Conservation (phyloP, 37 sponge, comb jelly and placozoan species). For the Halichondria panicea region DNA sequence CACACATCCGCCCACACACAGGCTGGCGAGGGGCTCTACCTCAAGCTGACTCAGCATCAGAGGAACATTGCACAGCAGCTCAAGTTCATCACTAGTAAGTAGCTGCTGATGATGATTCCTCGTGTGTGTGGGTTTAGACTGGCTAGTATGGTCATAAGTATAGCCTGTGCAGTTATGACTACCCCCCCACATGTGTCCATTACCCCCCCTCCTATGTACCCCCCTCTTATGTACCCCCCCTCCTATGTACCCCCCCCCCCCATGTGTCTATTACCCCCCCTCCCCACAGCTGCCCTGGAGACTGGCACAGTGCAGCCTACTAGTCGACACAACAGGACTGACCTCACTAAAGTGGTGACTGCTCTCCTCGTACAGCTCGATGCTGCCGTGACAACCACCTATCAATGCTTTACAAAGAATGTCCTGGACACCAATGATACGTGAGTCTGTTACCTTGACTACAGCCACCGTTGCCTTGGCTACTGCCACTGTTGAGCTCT, state of each 20-base stretch:
- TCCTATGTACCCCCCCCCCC: background rate
- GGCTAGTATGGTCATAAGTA: too few relatives aligned
- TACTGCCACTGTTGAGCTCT: too few relatives aligned
- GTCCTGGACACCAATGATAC: constrained; percentile 35
- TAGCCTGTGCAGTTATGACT: too few relatives aligned
- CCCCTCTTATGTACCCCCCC: background rate
- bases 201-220: background rate
- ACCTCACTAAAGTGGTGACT: constrained; percentile 22
- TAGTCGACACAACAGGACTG: constrained; percentile 20
- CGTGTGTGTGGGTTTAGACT: too few relatives aligned
- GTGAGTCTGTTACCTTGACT: constrained; percentile 17
- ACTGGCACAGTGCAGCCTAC: constrained; percentile 12
- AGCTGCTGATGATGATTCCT: too few relatives aligned
- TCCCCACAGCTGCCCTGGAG: constrained; percentile 26
- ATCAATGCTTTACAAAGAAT: constrained; percentile 61
- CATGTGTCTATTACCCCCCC: background rate
- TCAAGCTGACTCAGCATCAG: constrained; percentile 53
- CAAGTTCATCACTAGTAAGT: constrained; percentile 33
- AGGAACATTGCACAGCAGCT: constrained; percentile 36
- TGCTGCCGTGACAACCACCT: constrained; percentile 39
- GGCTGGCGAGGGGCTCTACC: constrained; percentile 48
- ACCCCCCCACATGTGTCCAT: background rate
- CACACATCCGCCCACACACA: background rate
- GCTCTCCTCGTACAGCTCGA: constrained; percentile 42
- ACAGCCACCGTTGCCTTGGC: too few relatives aligned